Conservation (phyloP, 2,797 vertebrate genomes). For the Rhinichthys osculus region DNA sequence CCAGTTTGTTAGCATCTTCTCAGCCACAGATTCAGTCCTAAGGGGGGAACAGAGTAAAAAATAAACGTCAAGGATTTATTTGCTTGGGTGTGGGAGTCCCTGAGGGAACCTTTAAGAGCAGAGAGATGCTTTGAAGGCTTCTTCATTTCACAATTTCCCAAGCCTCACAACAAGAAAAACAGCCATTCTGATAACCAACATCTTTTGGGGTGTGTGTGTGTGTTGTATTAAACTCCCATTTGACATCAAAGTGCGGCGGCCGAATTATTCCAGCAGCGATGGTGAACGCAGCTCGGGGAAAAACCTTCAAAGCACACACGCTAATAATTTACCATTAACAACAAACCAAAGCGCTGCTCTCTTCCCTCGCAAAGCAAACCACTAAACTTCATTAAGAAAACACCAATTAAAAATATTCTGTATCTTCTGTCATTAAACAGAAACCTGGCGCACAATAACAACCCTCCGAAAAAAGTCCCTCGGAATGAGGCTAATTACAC, state of each 20-base stretch:
- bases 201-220: background rate
- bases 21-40: constrained; percentile 84
- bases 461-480: constrained; percentile 65
- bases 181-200: constrained; percentile 33
- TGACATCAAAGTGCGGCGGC: constrained; percentile 43
- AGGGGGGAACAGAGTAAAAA: background rate
- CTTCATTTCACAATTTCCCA: constrained; percentile 14
- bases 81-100: constrained; percentile 24
- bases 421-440: constrained; percentile 78
- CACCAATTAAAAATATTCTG: constrained; percentile 76
- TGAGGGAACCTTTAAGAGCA: constrained; percentile 24
- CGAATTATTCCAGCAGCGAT: constrained; percentile 22
- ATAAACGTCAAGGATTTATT: constrained; percentile 49
- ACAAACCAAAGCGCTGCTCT: constrained; percentile 59
- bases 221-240: constrained; percentile 45
- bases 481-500: constrained; percentile 75
- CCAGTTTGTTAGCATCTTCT: constrained; percentile 88
- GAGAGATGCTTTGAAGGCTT: constrained; percentile 28
- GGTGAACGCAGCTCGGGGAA: constrained; percentile 17
- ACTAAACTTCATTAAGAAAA: constrained; percentile 76
- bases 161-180: constrained; percentile 26
- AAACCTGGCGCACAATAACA: constrained; percentile 74
- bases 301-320: constrained; percentile 42
- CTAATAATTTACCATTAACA: constrained; percentile 70
- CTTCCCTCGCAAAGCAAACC: constrained; percentile 63